Evolutionary conservation across 2,888 invertebrate species (phyloP), one percentile per base, ranked within the genome.

Genomic region (Cephus pulcher): DNA sequence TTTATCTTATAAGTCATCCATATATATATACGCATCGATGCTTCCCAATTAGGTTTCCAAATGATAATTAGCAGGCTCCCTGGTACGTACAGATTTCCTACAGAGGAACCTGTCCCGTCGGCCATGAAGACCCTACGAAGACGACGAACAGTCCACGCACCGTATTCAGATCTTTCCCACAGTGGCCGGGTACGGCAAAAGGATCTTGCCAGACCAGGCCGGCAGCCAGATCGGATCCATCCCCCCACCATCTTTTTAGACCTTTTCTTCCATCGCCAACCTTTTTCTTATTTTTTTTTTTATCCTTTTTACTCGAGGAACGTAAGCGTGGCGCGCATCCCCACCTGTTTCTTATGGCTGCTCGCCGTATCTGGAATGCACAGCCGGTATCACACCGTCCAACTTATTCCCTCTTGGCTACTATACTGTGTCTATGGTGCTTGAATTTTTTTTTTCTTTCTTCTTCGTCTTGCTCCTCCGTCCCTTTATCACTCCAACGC

Each of bases 121-220:
- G 35, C 68, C 69, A 33, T 34, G 76, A 69, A 35, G 30, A 56
- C 69, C 34, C 33, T 35, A 35, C 75, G 68, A 73, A 32, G 34
- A 70, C 56, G 40, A 70, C 34, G 56, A 74, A 76, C 23, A 56
- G 56, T 40, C 74, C 75, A 69, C 69, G 69, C 12, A 75, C 75
- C 78, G 75, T 73, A 40, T 69, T 75, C 75, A 75, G 74, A 78
- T 76, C 83, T 87, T 89, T 89, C 89, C 89, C 89, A 89, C 89
- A 89, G 89, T 89, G 89, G 87, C 89, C 86, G 85, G 88, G 89
- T 87, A 86, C 85, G 82, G 86, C 86, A 80, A 86, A 88, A 86
- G 86, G 82, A 88, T 85, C 84, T 79, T 81, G 79, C 77, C 11
- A 32, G 40, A 23, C 23, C 40, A 56, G 40, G 2, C 40, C 15